Evolutionary conservation across 2,113 vertebrate genomes (phyloP).

Genomic region (Tragelaphus scriptus): DNA sequence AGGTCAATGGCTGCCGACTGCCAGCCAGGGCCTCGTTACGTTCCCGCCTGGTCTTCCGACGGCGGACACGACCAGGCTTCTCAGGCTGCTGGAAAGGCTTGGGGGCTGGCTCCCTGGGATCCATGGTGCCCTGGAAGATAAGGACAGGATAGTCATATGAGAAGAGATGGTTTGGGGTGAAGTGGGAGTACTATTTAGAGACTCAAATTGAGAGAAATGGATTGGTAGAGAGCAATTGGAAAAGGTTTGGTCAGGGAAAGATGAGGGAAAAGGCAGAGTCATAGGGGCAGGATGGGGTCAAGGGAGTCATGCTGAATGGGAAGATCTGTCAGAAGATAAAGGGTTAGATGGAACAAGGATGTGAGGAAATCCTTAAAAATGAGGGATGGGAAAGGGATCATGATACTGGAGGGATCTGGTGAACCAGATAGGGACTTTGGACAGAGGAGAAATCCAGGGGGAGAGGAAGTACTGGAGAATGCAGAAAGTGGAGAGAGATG

Average conservation of each 20-base stretch:
- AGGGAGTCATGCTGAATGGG: neutral
- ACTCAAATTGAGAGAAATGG: neutral
- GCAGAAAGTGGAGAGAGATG: neutral
- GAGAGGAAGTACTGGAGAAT: neutral
- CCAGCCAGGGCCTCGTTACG: conserved; percentile 54
- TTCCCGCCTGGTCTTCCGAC: conserved; percentile 60
- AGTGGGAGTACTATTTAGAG: neutral
- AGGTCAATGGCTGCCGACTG: neutral
- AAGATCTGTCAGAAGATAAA: neutral
- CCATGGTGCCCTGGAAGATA: conserved; percentile 53
- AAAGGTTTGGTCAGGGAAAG: neutral
- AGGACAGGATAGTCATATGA: neutral
- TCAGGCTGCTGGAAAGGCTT: conserved; percentile 40
- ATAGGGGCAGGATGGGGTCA: neutral
- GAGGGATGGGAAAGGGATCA: neutral
- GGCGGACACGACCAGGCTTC: conserved; percentile 42
- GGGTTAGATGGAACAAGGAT: neutral
- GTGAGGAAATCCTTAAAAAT: neutral
- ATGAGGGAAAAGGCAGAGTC: neutral
- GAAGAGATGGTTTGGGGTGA: neutral
- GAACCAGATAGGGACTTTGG: neutral
- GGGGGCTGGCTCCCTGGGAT: neutral
- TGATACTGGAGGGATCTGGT: neutral
- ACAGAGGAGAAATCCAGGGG: neutral
- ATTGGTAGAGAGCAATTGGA: neutral